phyloP scores from a whole-genome alignment of 2,888 invertebrate species.

The Galeopsomyia nigrocyanea region DNA sequence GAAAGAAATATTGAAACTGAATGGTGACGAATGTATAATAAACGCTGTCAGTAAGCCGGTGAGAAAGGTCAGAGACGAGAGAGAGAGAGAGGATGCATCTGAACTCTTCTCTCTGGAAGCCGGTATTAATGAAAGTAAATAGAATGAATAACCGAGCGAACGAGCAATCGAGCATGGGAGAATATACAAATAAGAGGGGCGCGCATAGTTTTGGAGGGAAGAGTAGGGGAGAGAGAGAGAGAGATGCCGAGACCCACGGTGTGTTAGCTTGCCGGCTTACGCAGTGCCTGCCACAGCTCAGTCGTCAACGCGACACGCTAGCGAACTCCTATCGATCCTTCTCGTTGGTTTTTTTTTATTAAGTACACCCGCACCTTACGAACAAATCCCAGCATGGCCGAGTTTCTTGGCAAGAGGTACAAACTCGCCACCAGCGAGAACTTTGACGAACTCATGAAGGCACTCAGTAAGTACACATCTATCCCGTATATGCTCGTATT shows the following conservation, averaged over 20 bases:
- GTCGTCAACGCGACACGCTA: background rate
- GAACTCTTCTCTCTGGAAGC: no score
- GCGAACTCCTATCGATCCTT: constrained; percentile 14
- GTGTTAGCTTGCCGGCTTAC: constrained; percentile 42
- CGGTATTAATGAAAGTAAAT: constrained; percentile 28
- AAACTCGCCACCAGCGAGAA: constrained; percentile 85
- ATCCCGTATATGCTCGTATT: no score
- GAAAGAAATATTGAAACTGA: background rate
- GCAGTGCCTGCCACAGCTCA: background rate
- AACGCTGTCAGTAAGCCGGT: no score
- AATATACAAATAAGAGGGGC: background rate
- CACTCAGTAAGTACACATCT: constrained; percentile 77
- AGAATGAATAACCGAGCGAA: constrained; percentile 5
- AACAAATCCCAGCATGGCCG: constrained; percentile 49
- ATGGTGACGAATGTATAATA: no score
- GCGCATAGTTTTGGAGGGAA: background rate
- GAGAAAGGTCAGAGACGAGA: no score
- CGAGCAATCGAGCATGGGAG: background rate
- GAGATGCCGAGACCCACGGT: constrained; percentile 32
- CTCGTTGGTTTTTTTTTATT: background rate
- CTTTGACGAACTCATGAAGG: constrained; percentile 92
- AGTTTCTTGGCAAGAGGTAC: constrained; percentile 82
- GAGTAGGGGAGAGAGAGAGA: constrained; percentile 8
- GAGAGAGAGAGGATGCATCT: constrained; percentile 16
- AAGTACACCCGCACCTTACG: no score